Percentiles rank a stretch among this genome's conserved stretches.
Evolutionary conservation across 1,140 invertebrate genomes (phyloP).

Genomic region (Agrilus planipennis): DNA sequence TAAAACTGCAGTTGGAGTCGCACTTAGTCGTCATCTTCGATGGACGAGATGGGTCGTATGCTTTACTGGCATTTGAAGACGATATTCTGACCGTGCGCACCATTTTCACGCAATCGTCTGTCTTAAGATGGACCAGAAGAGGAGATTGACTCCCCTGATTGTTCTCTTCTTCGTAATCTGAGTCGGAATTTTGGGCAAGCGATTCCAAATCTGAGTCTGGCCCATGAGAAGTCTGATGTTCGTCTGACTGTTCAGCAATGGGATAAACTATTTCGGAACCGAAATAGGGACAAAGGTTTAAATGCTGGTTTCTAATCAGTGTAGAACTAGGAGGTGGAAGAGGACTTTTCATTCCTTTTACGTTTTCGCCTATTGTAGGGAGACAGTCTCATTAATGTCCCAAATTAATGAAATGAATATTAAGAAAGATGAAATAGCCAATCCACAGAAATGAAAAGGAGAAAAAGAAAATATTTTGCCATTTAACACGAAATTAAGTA

Average conservation of each 20-base stretch:
- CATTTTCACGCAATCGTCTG: constrained; percentile 16
- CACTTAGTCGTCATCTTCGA: background rate
- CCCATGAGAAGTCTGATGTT: constrained; percentile 58
- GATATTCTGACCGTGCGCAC: constrained; percentile 19
- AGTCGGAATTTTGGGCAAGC: constrained; percentile 29
- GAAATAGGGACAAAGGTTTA: constrained; percentile 56
- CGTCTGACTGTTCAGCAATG: constrained; percentile 71
- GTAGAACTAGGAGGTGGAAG: constrained; percentile 49
- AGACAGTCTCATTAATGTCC: too few relatives aligned
- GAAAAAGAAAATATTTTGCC: too few relatives aligned
- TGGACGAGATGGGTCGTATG: too few relatives aligned
- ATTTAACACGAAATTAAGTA: too few relatives aligned
- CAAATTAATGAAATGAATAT: too few relatives aligned
- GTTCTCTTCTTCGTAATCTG: constrained; percentile 44
- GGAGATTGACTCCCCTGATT: constrained; percentile 32
- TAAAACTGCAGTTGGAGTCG: constrained; percentile 6
- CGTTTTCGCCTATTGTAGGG: constrained; percentile 45
- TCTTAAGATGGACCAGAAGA: constrained; percentile 24
- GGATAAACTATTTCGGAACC: constrained; percentile 71
- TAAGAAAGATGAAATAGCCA: too few relatives aligned
- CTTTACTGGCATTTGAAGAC: background rate
- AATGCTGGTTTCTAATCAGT: constrained; percentile 49
- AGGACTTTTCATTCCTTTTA: constrained; percentile 45
- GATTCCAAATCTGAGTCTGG: constrained; percentile 50
- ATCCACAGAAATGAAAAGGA: too few relatives aligned